Percentiles rank a stretch among this genome's conserved stretches.
These are phyloP conservation scores for Ypsolopha scabrella DNA, from an alignment of 2,888 invertebrate species.

Conservation along the genomic window DNA sequence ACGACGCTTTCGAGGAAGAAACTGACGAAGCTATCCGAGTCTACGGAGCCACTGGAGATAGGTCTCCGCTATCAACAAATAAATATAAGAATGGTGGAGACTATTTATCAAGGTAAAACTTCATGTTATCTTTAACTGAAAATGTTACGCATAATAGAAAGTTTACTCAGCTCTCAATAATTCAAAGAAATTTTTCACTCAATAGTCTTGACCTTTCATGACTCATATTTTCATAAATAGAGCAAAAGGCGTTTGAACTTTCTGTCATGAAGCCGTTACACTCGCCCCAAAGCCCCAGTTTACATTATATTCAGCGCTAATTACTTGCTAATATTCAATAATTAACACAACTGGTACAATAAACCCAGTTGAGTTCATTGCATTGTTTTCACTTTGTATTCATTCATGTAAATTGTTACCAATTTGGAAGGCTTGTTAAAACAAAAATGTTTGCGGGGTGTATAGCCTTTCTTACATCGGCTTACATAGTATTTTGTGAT, in stretches of 20 bases:
- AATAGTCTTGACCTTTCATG: slow-evolving; percentile 49
- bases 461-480: no score
- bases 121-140: no score
- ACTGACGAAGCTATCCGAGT: slow-evolving; percentile 86
- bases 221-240: slow-evolving; percentile 39
- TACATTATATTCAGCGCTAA: slow-evolving; percentile 22
- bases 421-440: no score
- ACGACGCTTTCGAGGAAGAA: slow-evolving; percentile 88
- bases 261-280: slow-evolving; percentile 16
- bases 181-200: background rate
- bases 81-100: slow-evolving; percentile 25
- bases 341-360: slow-evolving; percentile 12
- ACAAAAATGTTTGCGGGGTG: no score
- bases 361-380: slow-evolving; percentile 1
- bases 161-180: background rate
- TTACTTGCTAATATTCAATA: slow-evolving; percentile 28
- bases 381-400: slow-evolving; percentile 1
- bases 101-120: slow-evolving; percentile 43
- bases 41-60: slow-evolving; percentile 81
- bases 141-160: no score
- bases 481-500: no score
- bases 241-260: slow-evolving; percentile 49
- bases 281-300: slow-evolving; percentile 18
- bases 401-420: background rate
- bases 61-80: slow-evolving; percentile 42